Percentiles rank a stretch among this genome's conserved stretches.
phyloP scores from a whole-genome alignment of 2,113 vertebrate genomes.

The Synodontis membranacea region DNA sequence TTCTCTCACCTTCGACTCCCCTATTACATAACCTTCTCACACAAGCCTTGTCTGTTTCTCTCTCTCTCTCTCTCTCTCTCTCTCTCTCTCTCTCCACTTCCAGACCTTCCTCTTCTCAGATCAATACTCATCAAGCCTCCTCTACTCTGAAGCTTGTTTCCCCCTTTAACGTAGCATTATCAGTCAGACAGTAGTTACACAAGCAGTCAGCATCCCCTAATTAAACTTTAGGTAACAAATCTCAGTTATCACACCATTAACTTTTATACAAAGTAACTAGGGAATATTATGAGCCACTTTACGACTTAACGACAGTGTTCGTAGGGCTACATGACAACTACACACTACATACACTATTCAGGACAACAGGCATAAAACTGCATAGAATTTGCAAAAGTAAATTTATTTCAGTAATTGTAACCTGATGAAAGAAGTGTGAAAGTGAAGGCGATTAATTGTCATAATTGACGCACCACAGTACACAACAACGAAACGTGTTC shows the following conservation, averaged over 20 bases:
- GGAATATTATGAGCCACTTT: background rate
- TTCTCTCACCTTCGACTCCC: slow-evolving; percentile 42
- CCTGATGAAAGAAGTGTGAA: background rate
- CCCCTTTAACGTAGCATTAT: slow-evolving; percentile 38
- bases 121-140: slow-evolving; percentile 36
- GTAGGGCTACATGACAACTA: background rate
- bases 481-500: too few relatives aligned
- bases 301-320: background rate
- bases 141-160: slow-evolving; percentile 32
- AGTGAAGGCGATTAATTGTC: too few relatives aligned
- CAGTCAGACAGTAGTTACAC: slow-evolving; percentile 42
- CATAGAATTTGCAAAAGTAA: background rate
- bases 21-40: slow-evolving; percentile 22
- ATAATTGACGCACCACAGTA: too few relatives aligned
- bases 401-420: background rate
- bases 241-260: slow-evolving; percentile 31
- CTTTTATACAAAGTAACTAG: slow-evolving; percentile 24
- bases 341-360: background rate
- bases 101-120: slow-evolving; percentile 6
- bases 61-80: slow-evolving; percentile 35
- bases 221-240: slow-evolving; percentile 40
- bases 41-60: slow-evolving; percentile 32
- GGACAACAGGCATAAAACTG: background rate
- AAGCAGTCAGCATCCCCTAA: slow-evolving; percentile 36
- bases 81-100: slow-evolving; percentile 42